Percentiles rank a stretch among this genome's conserved stretches.
Evolutionary conservation across 2,113 vertebrate genomes (phyloP).

Genomic region (Megaptera novaeangliae): DNA sequence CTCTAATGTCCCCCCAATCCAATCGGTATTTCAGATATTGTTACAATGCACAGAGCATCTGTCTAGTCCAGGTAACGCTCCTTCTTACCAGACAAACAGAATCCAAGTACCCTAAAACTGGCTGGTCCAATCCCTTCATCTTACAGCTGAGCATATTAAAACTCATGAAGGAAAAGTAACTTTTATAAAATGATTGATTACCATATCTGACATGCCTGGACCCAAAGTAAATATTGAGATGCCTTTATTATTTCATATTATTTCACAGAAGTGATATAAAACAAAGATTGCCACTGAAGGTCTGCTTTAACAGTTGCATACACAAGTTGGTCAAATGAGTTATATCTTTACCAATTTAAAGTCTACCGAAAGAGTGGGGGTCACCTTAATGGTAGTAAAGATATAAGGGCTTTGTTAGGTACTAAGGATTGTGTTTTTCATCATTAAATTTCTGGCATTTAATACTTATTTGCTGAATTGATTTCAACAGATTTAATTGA

Average conservation of each 20-base stretch:
- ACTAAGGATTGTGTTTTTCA: background rate
- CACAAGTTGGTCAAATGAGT: background rate
- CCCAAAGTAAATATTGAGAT: background rate
- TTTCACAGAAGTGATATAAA: background rate
- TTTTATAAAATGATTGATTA: background rate
- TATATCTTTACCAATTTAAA: background rate
- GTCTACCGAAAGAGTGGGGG: background rate
- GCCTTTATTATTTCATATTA: background rate
- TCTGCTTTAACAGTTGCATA: background rate
- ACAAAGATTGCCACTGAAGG: background rate
- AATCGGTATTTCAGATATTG: background rate
- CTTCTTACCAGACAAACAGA: background rate
- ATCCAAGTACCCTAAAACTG: background rate
- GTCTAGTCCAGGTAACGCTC: background rate
- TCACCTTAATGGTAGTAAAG: background rate
- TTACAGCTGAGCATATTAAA: background rate
- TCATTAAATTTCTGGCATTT: slow-evolving; percentile 1
- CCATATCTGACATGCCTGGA: background rate
- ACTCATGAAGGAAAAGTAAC: background rate
- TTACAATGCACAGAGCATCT: background rate
- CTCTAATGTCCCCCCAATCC: background rate
- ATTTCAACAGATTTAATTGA: slow-evolving; percentile 7
- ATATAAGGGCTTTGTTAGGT: background rate
- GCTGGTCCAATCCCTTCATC: background rate
- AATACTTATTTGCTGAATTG: slow-evolving; percentile 26